These are phyloP conservation scores for Lutjanus argentimaculatus DNA, from an alignment of 2,797 vertebrate species.

Conservation along the genomic window DNA sequence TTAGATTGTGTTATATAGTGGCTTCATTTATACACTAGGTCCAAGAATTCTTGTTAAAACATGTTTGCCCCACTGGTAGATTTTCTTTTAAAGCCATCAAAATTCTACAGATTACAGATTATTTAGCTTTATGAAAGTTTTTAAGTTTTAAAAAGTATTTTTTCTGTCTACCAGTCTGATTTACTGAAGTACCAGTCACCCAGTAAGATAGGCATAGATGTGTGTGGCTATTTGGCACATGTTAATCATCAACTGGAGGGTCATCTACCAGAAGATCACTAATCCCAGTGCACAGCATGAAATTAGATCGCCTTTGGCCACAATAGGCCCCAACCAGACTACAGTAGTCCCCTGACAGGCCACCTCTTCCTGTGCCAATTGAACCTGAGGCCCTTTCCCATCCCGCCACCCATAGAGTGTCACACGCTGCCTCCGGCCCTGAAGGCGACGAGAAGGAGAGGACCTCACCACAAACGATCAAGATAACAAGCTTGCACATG, in stretches of 20 bases:
- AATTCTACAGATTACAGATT: slow-evolving; percentile 4
- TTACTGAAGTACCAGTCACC: neutral
- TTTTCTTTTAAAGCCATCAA: neutral
- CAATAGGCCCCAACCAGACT: slow-evolving; percentile 26
- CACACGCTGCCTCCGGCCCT: slow-evolving; percentile 40
- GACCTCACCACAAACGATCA: slow-evolving; percentile 54
- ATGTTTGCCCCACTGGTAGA: neutral
- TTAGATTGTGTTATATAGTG: neutral
- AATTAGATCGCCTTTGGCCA: slow-evolving; percentile 50
- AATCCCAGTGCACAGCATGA: slow-evolving; percentile 42
- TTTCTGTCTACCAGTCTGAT: neutral
- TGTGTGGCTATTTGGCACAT: slow-evolving; percentile 19
- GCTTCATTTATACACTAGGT: neutral
- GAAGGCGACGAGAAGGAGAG: slow-evolving; percentile 27
- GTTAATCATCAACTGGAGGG: slow-evolving; percentile 55
- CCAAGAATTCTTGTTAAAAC: neutral
- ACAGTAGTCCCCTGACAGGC: slow-evolving; percentile 14
- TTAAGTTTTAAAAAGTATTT: neutral
- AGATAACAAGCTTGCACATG: slow-evolving; percentile 63
- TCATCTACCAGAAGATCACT: slow-evolving; percentile 47
- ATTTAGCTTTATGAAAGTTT: no score
- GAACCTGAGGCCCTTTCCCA: slow-evolving; percentile 62
- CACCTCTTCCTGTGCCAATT: slow-evolving; percentile 62
- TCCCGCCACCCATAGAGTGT: slow-evolving; percentile 68
- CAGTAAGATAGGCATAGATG: neutral